These are phyloP conservation scores for Rhinella marina DNA, from an alignment of 2,797 vertebrate genomes.

Conservation along the genomic window DNA sequence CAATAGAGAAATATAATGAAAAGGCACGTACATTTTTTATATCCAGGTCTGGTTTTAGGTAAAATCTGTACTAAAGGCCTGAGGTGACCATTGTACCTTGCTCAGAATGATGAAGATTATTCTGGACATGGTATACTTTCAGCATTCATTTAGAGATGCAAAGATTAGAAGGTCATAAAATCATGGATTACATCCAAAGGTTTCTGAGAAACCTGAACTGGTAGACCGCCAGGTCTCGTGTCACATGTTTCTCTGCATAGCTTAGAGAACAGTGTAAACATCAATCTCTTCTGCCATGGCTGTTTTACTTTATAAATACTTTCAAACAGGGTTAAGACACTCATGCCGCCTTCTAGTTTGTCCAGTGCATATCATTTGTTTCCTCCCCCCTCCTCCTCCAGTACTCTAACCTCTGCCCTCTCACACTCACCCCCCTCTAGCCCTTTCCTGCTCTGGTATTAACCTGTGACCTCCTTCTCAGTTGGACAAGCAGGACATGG, in stretches of 20 bases:
- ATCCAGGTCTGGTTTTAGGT: too few relatives aligned
- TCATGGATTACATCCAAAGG: conserved; percentile 21
- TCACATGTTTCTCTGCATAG: conserved; percentile 9
- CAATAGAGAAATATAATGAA: too few relatives aligned
- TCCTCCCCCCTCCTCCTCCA: conserved; percentile 37
- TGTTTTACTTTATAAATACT: neutral
- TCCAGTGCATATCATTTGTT: conserved; percentile 17
- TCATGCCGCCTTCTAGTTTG: conserved; percentile 10
- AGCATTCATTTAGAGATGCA: conserved; percentile 27
- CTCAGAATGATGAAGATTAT: neutral
- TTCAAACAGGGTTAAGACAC: neutral
- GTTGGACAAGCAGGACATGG: conserved; percentile 47
- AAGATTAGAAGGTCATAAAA: conserved; percentile 52
- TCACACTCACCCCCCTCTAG: conserved; percentile 41
- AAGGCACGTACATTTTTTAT: too few relatives aligned
- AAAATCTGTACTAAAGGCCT: too few relatives aligned
- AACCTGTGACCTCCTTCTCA: conserved; percentile 59
- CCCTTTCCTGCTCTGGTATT: conserved; percentile 57
- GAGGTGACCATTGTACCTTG: neutral
- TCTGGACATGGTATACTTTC: conserved; percentile 25
- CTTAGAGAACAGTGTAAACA: neutral
- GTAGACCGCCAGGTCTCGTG: neutral
- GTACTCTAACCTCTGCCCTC: conserved; percentile 60
- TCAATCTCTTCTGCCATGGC: neutral
- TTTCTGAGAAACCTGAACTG: conserved; percentile 15